Evolutionary conservation across 1,140 invertebrate genomes (phyloP), one percentile per base, ranked within the genome.

Genomic region (Archegozetes longisetosus): DNA sequence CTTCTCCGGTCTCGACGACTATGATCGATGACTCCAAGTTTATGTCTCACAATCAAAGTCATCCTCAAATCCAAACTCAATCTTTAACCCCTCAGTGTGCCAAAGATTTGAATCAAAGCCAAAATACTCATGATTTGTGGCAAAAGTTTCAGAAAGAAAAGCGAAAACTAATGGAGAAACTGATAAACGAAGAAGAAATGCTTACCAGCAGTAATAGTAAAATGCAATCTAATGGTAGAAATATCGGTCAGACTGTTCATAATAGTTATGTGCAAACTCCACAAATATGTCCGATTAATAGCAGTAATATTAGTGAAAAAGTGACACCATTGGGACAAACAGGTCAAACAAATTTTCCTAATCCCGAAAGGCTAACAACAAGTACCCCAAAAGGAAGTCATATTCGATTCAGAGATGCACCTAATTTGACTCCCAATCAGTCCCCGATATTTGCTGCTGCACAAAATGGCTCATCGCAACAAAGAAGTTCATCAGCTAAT

Each of bases 341-440:
- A 9, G 25, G 20, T 55, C 61, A 58, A 26, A n/a, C 46, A 14
- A 62, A 62, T 54, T 23, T 55, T 14, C 64, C 40, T 46, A 46
- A 55, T 61, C 26, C 54, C 13, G 49, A 62, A 13, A 58, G 59
- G 25, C 53, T 61, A 49, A 60, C 64, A 9, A 64, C 64, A 20
- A 64, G 63, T 46, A 64, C 63, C 4, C 63, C 63, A 20, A 64
- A 64, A 57, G 50, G 50, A 4, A 51, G n/a, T 51, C n/a, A 51
- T 40, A 6, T 9, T 40, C 32, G 32, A 40, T 40, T 9, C 17
- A 6, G 32, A 17, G 32, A 40, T 9, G 17, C 32, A 40, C 32
- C 32, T 9, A 40, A 40, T 40, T 17, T 9, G 17, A 40, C 32
- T 9, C 32, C 32, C 6, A 40, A 40, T 40, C 32, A 40, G 17